Evolutionary conservation across 2,797 vertebrate genomes (phyloP).

Genomic region (Enteromius unitaeniatus): DNA sequence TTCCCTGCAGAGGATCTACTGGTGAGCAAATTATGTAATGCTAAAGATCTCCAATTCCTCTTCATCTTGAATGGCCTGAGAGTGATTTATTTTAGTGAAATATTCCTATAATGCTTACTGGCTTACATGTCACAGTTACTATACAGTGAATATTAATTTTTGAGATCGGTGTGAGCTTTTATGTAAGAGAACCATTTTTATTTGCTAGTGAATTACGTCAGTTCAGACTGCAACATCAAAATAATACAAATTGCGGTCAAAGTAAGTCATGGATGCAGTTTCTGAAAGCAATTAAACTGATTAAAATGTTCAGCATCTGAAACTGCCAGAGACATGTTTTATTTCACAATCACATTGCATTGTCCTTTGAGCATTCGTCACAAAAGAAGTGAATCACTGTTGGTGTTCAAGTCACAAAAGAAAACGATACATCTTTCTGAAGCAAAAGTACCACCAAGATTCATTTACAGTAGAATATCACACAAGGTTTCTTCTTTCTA

Average conservation of each 20-base stretch:
- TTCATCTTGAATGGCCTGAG: neutral
- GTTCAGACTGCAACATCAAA: neutral
- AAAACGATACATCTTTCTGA: neutral
- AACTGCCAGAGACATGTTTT: too few relatives aligned
- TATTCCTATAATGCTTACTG: neutral
- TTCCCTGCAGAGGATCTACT: neutral
- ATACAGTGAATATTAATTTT: neutral
- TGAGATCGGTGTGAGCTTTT: neutral
- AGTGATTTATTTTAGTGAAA: neutral
- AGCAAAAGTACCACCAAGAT: neutral
- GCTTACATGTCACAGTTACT: neutral
- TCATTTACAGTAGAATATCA: neutral
- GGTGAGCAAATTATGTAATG: neutral
- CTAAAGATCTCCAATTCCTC: neutral
- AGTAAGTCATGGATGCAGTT: neutral
- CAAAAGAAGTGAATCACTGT: neutral
- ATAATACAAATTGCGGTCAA: neutral
- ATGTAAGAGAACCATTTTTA: neutral
- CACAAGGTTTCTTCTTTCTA: neutral
- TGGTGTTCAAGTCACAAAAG: conserved; percentile 2
- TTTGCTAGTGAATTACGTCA: neutral
- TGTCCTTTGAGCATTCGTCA: conserved; percentile 13
- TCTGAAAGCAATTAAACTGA: neutral
- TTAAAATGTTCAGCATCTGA: too few relatives aligned
- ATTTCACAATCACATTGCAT: neutral